Conservation (phyloP, 2,113 vertebrate genomes). For the Cnemophilus loriae region DNA sequence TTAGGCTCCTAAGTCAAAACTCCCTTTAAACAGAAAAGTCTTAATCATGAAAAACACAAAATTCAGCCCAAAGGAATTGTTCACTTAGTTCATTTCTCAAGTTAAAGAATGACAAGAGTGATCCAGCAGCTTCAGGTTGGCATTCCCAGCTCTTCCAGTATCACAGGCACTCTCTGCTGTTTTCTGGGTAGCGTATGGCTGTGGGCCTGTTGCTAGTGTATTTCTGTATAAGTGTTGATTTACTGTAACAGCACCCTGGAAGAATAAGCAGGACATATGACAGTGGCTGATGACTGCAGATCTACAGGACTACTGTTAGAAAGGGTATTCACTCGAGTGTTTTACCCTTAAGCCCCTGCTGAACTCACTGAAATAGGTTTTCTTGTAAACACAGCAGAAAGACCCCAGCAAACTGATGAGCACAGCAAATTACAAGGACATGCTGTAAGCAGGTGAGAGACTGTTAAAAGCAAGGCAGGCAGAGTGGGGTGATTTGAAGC, state of each 20-base stretch:
- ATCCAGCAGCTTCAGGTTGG: not conserved
- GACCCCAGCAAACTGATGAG: not conserved
- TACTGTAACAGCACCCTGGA: not conserved
- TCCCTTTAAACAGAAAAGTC: not conserved
- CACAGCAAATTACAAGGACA: not conserved
- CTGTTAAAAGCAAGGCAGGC: not conserved
- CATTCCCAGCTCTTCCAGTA: not conserved
- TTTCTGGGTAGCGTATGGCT: not conserved
- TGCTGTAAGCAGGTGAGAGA: not conserved
- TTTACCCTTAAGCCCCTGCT: not conserved
- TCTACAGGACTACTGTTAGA: not conserved
- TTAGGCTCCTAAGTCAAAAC: not conserved
- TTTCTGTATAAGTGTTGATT: not conserved
- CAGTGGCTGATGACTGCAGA: not conserved
- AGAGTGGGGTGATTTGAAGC: not conserved
- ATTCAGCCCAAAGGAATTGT: not conserved
- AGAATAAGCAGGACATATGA: not conserved
- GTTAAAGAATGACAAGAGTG: not conserved
- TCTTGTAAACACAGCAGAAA: not conserved
- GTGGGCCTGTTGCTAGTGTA: not conserved
- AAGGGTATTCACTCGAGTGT: not conserved
- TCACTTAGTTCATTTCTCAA: not conserved
- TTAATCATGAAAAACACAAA: not conserved
- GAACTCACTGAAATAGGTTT: not conserved
- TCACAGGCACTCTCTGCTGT: not conserved